Evolutionary conservation across 37 sponge, comb jelly and placozoan species (phyloP).

Genomic region (Spongilla lacustris): DNA sequence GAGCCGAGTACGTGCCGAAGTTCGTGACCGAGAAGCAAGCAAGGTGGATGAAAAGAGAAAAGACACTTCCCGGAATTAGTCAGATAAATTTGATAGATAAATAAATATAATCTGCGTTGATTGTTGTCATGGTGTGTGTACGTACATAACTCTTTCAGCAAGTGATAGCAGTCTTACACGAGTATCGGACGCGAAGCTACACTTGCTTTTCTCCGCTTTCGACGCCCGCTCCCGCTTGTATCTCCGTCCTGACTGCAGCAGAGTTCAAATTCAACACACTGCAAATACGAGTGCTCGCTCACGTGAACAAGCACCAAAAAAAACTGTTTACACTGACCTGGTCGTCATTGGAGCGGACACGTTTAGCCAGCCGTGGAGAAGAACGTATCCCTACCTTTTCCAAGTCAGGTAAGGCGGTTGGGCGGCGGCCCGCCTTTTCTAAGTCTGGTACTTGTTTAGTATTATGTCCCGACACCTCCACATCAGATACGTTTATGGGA

Average conservation of each 20-base stretch:
- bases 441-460: too few species aligned
- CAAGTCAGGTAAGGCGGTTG: neutral
- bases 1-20: conserved; percentile 21
- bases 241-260: conserved; percentile 50
- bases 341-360: conserved; percentile 37
- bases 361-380: conserved; percentile 64
- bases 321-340: too few species aligned
- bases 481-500: too few species aligned
- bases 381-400: conserved; percentile 38
- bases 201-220: conserved; percentile 62
- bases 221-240: neutral
- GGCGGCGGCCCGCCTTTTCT: too few species aligned
- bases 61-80: conserved; percentile 20
- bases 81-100: neutral
- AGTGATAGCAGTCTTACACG: conserved; percentile 32
- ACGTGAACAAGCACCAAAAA: neutral
- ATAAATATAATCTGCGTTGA: neutral
- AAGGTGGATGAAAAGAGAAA: conserved; percentile 37
- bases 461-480: too few species aligned
- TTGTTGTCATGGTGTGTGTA: neutral
- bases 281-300: neutral
- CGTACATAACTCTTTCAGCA: neutral
- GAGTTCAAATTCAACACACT: conserved; percentile 67
- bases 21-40: neutral
- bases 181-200: conserved; percentile 56